Evolutionary conservation across 2,113 vertebrate genomes (phyloP).

Genomic region (Fukomys damarensis): DNA sequence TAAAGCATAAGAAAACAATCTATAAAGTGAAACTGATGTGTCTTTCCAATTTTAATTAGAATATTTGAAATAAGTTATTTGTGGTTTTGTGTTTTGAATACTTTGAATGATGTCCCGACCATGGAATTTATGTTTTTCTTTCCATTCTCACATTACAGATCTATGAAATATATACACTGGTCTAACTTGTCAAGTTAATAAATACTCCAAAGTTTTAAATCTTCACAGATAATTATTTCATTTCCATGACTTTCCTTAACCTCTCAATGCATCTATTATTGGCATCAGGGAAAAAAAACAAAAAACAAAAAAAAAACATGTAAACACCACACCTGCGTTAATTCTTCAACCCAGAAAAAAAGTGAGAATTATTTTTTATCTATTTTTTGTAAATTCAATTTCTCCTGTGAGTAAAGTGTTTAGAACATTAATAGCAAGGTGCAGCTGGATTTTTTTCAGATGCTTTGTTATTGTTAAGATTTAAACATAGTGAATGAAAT

Average conservation of each 20-base stretch:
- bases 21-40: conserved; percentile 56
- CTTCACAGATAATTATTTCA: not conserved
- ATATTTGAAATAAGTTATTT: conserved; percentile 44
- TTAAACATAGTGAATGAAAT: not conserved
- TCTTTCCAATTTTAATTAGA: conserved; percentile 48
- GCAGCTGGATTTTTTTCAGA: not conserved
- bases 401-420: not conserved
- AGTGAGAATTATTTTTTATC: not conserved
- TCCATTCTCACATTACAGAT: not conserved
- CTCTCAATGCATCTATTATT: not conserved
- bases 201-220: not conserved
- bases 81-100: not conserved
- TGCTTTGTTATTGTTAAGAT: not conserved
- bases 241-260: not conserved
- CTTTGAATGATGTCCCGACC: not conserved
- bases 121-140: not conserved
- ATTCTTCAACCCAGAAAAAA: not conserved
- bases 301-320: no score
- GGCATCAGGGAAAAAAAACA: not conserved
- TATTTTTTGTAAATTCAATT: not conserved
- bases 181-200: conserved; percentile 5
- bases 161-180: not conserved
- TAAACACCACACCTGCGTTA: not conserved
- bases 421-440: not conserved
- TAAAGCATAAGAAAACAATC: conserved; percentile 55